Evolutionary conservation across 1,140 invertebrate species (phyloP), one percentile per base, ranked within the genome.

Genomic region (Vollenhovia emeryi): DNA sequence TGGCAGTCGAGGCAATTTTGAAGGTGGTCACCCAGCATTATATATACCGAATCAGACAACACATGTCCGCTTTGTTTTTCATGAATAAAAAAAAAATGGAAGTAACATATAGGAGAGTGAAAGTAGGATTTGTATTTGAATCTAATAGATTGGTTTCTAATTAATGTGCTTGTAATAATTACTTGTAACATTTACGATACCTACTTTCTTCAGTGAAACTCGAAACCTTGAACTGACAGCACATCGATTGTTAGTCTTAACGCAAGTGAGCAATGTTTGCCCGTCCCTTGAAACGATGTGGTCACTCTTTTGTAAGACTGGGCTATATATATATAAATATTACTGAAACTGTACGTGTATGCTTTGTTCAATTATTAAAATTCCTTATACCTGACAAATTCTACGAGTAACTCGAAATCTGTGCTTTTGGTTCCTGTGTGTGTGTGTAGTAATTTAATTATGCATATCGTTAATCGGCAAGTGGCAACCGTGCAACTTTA

Each of bases 221-320:
- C 84, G 87, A 92, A 91, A 91, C 84, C 43, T 92, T 52, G 88
- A 93, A 93, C 92, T 93, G 93, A 92, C 93, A 93, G 92, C 91
- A 92, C 89, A 93, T 91, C 92, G 88, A 94, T 93, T 93, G 92
- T 93, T 94, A 94, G 91, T 94, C 91, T 91, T 92, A 93, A 92
- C 88, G 85, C 89, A 91, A 93, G 91, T 91, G 89, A 92, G 91
- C 92, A 93, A 94, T 93, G 90, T 91, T 93, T 93, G 93, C 94
- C 94, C 94, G 93, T 95, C 94, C 94, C 92, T 91, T 93, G 89
- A 90, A 93, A 93, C 92, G 91, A 94, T 94, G 92, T 93, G 93
- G 93, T 94, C 92, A 94, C 91, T 94, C 94, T 94, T 93, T 95
- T 95, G 94, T 95, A 95, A 95, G 94, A 95, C 94, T 95, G 94